Conservation (phyloP, 2,113 vertebrate species). For the Theropithecus gelada region DNA sequence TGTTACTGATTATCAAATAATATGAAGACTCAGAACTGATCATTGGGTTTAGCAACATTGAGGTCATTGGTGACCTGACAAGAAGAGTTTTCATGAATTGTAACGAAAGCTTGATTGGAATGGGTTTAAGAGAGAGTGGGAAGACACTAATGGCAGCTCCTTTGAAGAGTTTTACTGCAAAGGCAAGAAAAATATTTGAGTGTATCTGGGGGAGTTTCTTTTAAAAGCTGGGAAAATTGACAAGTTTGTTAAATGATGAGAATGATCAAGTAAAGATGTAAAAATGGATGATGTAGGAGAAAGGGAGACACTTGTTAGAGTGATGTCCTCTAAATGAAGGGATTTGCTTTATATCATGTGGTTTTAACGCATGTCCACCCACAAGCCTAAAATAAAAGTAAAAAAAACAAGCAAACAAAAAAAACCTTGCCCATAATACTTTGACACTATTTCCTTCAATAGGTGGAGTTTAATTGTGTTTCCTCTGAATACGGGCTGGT, state of each 20-base stretch:
- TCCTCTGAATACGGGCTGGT: neutral
- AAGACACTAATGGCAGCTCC: neutral
- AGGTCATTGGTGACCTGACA: neutral
- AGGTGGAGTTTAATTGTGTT: neutral
- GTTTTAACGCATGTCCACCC: neutral
- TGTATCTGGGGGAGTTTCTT: neutral
- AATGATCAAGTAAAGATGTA: neutral
- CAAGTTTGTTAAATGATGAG: neutral
- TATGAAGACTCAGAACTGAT: neutral
- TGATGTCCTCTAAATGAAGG: neutral
- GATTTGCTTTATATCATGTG: neutral
- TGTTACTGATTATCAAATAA: neutral
- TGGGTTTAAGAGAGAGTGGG: neutral
- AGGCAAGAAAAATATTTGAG: neutral
- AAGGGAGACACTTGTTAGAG: neutral
- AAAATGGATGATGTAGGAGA: neutral
- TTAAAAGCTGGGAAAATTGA: slow-evolving; percentile 8
- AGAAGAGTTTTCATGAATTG: neutral
- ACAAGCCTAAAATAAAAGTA: too few species aligned
- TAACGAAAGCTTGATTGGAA: neutral
- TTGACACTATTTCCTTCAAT: neutral
- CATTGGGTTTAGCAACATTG: neutral
- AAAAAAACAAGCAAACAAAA: too few species aligned
- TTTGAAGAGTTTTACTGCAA: neutral
- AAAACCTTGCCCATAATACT: neutral